Percentiles rank a stretch among this genome's conserved stretches.
These are phyloP conservation scores for Cydia amplana DNA, from an alignment of 1,140 invertebrate species.

Conservation along the genomic window DNA sequence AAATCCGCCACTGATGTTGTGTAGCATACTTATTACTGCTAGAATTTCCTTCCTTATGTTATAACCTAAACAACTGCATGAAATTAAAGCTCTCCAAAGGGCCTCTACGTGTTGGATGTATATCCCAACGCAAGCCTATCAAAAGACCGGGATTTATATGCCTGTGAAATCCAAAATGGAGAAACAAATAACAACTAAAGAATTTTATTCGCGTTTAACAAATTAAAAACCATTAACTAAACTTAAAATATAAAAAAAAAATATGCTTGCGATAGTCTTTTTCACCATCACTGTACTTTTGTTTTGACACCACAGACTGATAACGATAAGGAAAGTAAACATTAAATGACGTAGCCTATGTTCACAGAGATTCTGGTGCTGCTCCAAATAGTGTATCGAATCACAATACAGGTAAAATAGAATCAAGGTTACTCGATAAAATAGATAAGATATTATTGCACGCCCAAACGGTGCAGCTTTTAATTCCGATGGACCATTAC, in stretches of 20 bases:
- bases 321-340: constrained; percentile 27
- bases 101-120: no score
- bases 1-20: no score
- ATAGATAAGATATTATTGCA: neutral
- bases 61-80: no score
- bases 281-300: neutral
- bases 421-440: constrained; percentile 12
- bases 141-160: no score
- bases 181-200: no score
- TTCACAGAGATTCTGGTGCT: neutral
- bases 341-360: constrained; percentile 3
- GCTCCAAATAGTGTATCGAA: neutral
- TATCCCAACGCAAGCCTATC: no score
- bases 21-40: no score
- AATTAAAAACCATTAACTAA: neutral
- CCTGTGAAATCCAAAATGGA: no score
- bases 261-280: neutral
- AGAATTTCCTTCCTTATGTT: no score
- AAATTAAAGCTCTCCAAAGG: no score
- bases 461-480: neutral
- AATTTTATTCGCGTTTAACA: neutral
- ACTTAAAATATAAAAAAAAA: no score
- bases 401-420: neutral
- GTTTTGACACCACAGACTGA: constrained; percentile 8
- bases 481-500: no score